Base-by-base conservation (phyloP, 2,113 vertebrate genomes). In the Taurulus bubalis region DNA sequence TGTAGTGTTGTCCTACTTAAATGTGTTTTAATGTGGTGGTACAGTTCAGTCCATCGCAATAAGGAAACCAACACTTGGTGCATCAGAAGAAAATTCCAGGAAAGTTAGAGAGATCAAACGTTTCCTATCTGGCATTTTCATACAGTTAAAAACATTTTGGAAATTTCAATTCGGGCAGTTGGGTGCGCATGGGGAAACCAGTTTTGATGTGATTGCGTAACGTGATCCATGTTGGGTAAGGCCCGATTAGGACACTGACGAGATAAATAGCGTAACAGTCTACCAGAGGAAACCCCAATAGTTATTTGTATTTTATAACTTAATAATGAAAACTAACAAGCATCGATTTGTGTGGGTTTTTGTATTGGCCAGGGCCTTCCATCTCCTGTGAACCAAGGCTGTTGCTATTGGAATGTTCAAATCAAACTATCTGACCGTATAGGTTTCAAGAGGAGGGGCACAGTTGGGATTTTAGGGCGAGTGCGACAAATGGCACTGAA, bases 401-500 rank as follows among this genome's bases (percentile, higher is more conserved):
- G 40, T 16, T 74, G 30, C 7, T 74, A 6, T 6, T 60, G 36
- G 6, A 45, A 36, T 62, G 77, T 10, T 53, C 15, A 16, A 74
- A 47, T 53, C 28, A 36, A 30, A 47, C 3, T 36, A 34, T 67
- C 5, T 30, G 34, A 32, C 69, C 6, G 26, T 6, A 16, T n/a
- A 45, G 3, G 40, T n/a, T 38, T 16, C 4, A 58, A 72, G 71
- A 70, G 49, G 51, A 70, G 67, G 71, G 59, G 58, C 59, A 34
- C 26, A 71, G 55, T 77, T 69, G 56, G 64, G 42, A 47, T 30
- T 11, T 34, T 18, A 67, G 22, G 28, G 34, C 34, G 45, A 15
- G 38, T 68, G 68, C 6, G 34, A 65, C 38, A 72, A 83, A 69
- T 70, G 51, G 1, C 63, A 78, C 62, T 3, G 28, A 9, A 16